phyloP scores from a whole-genome alignment of 2,797 vertebrate genomes.

The Semotilus atromaculatus region DNA sequence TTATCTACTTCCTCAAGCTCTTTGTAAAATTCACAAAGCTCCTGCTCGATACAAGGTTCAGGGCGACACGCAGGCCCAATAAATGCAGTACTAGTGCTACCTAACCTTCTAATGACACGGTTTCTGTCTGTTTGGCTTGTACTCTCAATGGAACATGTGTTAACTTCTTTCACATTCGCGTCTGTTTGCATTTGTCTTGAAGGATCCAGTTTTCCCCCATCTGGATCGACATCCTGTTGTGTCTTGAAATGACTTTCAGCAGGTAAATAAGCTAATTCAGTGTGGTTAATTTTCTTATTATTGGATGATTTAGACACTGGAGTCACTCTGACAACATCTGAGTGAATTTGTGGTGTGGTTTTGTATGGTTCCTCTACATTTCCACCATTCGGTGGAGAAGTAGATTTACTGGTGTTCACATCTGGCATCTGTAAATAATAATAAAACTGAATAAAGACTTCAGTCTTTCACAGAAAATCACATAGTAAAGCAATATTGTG shows the following conservation, averaged over 20 bases:
- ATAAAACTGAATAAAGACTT: background rate
- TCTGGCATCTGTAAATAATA: slow-evolving; percentile 60
- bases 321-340: background rate
- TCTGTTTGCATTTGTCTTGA: slow-evolving; percentile 6
- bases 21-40: slow-evolving; percentile 79
- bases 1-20: slow-evolving; percentile 73
- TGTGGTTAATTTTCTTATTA: background rate
- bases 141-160: background rate
- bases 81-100: slow-evolving; percentile 74
- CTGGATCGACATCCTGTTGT: background rate
- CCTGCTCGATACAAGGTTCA: slow-evolving; percentile 67
- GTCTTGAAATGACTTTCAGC: background rate
- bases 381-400: slow-evolving; percentile 54
- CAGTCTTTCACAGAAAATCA: background rate
- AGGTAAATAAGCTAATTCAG: background rate
- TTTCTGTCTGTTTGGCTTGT: slow-evolving; percentile 49
- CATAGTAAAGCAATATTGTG: background rate
- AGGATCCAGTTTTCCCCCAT: background rate
- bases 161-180: background rate
- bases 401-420: slow-evolving; percentile 41
- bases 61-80: slow-evolving; percentile 75
- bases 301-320: background rate
- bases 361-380: slow-evolving; percentile 29
- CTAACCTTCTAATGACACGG: slow-evolving; percentile 68
- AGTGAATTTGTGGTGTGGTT: background rate